Conservation (phyloP, 2,113 vertebrate species). For the Strigops habroptila region DNA sequence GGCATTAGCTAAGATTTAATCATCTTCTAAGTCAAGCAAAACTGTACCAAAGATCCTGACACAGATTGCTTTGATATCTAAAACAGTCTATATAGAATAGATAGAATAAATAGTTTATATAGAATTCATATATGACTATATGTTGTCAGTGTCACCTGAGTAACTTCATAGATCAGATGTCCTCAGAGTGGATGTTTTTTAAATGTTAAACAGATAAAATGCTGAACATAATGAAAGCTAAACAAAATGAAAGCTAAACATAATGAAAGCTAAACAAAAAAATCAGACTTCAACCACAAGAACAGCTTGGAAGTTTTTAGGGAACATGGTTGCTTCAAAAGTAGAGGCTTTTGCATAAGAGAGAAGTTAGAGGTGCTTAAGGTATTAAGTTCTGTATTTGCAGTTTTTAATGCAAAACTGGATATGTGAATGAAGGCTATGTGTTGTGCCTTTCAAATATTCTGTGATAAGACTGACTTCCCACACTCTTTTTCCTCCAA, state of each 20-base stretch:
- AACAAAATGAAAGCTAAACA: not conserved
- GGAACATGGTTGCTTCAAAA: not conserved
- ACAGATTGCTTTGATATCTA: not conserved
- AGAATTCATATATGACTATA: not conserved
- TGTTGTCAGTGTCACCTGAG: not conserved
- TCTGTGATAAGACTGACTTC: not conserved
- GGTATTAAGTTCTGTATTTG: not conserved
- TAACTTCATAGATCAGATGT: not conserved
- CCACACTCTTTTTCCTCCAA: not conserved
- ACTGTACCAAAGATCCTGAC: not conserved
- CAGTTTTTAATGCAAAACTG: not conserved
- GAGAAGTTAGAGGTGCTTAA: not conserved
- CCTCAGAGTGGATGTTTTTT: not conserved
- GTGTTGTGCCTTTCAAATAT: not conserved
- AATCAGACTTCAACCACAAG: not conserved
- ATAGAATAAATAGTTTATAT: not conserved
- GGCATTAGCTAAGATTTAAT: conserved; percentile 13
- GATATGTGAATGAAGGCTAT: not conserved
- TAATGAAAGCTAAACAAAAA: not conserved
- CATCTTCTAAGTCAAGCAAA: conserved; percentile 2
- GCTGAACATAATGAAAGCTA: not conserved
- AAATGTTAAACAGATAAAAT: not conserved
- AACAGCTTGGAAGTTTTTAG: not conserved
- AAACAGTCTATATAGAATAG: not conserved
- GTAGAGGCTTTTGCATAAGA: not conserved